A percentile compares a stretch with the other conserved stretches of the same genome.
phyloP scores from a whole-genome alignment of 2,888 invertebrate genomes.

The Drosophila tripunctata region DNA sequence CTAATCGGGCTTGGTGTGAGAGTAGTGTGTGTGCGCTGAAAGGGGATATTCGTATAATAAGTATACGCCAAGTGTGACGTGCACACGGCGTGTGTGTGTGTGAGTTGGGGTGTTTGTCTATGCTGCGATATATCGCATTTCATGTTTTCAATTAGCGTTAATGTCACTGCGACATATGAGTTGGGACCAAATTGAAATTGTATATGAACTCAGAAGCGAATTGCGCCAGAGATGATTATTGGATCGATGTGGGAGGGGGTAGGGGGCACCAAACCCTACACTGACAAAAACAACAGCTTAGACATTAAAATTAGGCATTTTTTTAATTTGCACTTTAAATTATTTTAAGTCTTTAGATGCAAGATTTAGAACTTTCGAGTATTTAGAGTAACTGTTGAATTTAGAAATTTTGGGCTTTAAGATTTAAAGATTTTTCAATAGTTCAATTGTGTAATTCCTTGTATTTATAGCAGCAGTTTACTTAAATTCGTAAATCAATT shows the following conservation, averaged over 20 bases:
- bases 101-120: conserved; percentile 29
- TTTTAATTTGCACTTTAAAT: too few species aligned
- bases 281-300: too few species aligned
- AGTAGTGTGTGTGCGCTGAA: background rate
- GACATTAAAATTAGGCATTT: too few species aligned
- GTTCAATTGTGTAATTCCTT: too few species aligned
- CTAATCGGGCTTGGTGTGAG: conserved; percentile 45
- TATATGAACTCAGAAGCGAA: background rate
- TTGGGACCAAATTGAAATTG: conserved; percentile 24
- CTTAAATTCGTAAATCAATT: too few species aligned
- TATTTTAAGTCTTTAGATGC: background rate
- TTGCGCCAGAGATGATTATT: background rate
- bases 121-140: conserved; percentile 66
- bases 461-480: too few species aligned
- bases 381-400: too few species aligned
- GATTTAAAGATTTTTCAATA: too few species aligned
- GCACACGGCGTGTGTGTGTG: conserved; percentile 16
- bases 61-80: conserved; percentile 45
- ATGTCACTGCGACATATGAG: conserved; percentile 57
- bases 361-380: too few species aligned
- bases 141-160: conserved; percentile 78
- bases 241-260: conserved; percentile 7
- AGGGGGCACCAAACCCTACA: background rate
- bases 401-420: too few species aligned
- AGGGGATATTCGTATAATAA: conserved; percentile 16